Evolutionary conservation across 2,888 invertebrate genomes (phyloP), one percentile per base, ranked within the genome.

Genomic region (Drosophila demipolita): DNA sequence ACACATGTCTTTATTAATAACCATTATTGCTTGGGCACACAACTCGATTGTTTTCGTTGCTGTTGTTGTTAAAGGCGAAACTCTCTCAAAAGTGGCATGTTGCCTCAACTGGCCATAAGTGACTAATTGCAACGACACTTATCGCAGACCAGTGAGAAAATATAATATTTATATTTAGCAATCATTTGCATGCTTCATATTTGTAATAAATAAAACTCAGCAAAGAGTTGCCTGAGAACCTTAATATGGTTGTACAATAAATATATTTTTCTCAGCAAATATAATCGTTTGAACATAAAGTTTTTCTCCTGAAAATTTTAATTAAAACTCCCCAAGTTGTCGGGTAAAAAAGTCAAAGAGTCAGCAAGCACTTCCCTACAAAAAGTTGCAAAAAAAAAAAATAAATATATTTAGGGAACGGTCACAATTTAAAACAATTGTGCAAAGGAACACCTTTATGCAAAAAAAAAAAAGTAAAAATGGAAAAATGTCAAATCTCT

Each of bases 1-100:
- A 84, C 83, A 87, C 87, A 87, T 84, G 84, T 84, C 83, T 78
- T 85, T 81, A 87, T 87, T 84, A 85, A 80, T 76, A 87, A 74
- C 83, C 83, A 84, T 82, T 81, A 78, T 80, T 86, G 81, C 53
- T 75, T 66, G 65, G 50, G 55, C 72, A 65, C 38, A 77, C 75
- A 79, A 54, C 58, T 57, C 64, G 73, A 71, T 79, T 75, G 71
- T 73, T 54, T 71, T 55, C 40, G 45, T 20, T 57, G 45, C 40
- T 63, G 58, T 49, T 57, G 45, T 48, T 63, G 58, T 49, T 48
- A 45, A 42, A 26, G 20, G 32, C 54, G 45, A 42, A 73, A 78
- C 80, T 73, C 38, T 55, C 29, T 40, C 20, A 58, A 60, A 66
- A 76, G 69, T 67, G 75, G 66, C 79, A 75, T 67, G 66, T 54